Evolutionary conservation across 2,797 vertebrate genomes (phyloP).

Genomic region (Synanceia verrucosa): DNA sequence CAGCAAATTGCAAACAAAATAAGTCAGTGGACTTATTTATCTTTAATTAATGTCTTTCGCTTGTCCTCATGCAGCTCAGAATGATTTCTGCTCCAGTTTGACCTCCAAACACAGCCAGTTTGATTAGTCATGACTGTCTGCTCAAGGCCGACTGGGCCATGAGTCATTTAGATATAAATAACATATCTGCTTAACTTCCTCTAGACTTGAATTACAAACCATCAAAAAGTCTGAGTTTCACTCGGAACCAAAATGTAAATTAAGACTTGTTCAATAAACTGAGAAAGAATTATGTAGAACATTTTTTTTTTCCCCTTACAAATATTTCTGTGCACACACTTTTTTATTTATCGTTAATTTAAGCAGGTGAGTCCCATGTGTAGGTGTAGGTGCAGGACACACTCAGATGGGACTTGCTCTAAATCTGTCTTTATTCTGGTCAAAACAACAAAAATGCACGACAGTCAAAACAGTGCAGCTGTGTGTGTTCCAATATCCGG

Average conservation of each 20-base stretch:
- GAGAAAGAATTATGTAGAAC: background rate
- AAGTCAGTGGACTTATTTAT: too few species aligned
- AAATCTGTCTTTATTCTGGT: too few species aligned
- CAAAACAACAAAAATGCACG: too few species aligned
- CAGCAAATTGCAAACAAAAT: background rate
- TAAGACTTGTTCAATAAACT: background rate
- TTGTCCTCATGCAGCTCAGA: background rate
- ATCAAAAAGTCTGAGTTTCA: background rate
- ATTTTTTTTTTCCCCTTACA: background rate
- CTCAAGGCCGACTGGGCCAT: background rate
- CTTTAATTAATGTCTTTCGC: background rate
- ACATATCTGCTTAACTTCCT: background rate
- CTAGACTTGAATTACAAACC: background rate
- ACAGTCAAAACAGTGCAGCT: too few species aligned
- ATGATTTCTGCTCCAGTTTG: background rate
- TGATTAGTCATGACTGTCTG: slow-evolving; percentile 42
- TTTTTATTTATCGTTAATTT: too few species aligned
- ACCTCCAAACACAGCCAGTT: slow-evolving; percentile 22
- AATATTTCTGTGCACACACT: background rate
- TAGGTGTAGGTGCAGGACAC: too few species aligned
- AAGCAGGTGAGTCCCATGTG: too few species aligned
- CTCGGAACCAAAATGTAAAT: background rate
- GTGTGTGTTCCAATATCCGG: too few species aligned
- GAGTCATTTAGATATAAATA: slow-evolving; percentile 26
- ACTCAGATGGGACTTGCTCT: too few species aligned